These are phyloP conservation scores for Enteromius viviparus DNA, from an alignment of 2,797 vertebrate species.

Conservation along the genomic window DNA sequence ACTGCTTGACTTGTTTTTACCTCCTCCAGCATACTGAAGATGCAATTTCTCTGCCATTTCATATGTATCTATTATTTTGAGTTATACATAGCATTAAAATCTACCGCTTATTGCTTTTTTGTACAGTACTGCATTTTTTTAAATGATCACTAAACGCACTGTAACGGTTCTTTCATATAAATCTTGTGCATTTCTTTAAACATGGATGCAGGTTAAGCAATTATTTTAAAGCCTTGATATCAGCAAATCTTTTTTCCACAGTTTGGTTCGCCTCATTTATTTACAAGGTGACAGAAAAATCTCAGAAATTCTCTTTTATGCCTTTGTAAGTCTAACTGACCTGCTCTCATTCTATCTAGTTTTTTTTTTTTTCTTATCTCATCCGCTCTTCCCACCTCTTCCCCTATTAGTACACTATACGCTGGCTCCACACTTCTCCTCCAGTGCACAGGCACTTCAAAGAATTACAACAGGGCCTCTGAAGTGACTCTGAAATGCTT, in stretches of 20 bases:
- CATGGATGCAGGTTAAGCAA: neutral
- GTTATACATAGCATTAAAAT: neutral
- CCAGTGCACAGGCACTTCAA: constrained; percentile 49
- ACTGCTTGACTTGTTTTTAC: constrained; percentile 45
- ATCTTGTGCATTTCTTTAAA: constrained; percentile 17
- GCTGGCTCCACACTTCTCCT: constrained; percentile 37
- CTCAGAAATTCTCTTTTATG: constrained; percentile 40
- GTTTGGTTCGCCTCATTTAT: constrained; percentile 10
- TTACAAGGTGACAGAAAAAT: constrained; percentile 29
- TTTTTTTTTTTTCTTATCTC: constrained; percentile 10
- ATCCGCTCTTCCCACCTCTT: constrained; percentile 42
- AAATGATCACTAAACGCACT: neutral
- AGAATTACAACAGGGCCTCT: constrained; percentile 54
- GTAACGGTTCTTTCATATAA: neutral
- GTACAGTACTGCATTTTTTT: neutral
- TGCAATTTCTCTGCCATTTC: constrained; percentile 17
- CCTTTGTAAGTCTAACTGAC: constrained; percentile 40
- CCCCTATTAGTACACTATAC: constrained; percentile 48
- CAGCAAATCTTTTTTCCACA: neutral
- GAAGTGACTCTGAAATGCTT: constrained; percentile 50
- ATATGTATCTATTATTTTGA: constrained; percentile 19
- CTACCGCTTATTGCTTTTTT: neutral
- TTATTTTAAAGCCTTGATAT: constrained; percentile 13
- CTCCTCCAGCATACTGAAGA: constrained; percentile 23
- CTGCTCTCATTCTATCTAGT: constrained; percentile 28